phyloP scores from a whole-genome alignment of 1,140 invertebrate species.

The Brachionus angularis region DNA sequence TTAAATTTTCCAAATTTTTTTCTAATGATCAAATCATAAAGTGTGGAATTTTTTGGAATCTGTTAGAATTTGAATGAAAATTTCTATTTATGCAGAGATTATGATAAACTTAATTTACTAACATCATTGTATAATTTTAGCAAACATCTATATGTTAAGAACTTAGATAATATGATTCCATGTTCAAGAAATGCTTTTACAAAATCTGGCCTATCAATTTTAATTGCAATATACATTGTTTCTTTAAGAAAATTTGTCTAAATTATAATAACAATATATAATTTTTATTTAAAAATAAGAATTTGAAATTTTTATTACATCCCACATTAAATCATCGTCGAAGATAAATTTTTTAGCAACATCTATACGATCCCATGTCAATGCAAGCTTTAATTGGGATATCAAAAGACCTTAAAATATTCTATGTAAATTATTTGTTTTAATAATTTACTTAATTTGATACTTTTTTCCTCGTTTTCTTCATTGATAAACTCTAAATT shows the following conservation, averaged over 20 bases:
- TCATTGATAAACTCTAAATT: no score
- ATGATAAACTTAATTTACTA: no score
- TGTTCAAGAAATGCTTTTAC: constrained; percentile 58
- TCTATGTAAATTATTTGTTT: no score
- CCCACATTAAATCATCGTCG: neutral
- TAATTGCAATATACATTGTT: constrained; percentile 57
- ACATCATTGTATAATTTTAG: constrained; percentile 57
- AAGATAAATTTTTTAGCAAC: constrained; percentile 84
- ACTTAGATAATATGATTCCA: constrained; percentile 57
- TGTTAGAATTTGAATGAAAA: no score
- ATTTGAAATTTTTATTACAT: neutral
- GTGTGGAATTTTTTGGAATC: neutral
- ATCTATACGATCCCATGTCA: constrained; percentile 96
- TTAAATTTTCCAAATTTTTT: constrained; percentile 8
- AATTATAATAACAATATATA: no score
- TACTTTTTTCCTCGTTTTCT: neutral
- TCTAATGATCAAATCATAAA: neutral
- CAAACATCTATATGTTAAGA: constrained; percentile 54
- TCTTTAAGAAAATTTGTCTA: constrained; percentile 50
- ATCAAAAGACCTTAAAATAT: no score
- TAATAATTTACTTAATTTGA: no score
- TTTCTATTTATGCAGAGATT: no score
- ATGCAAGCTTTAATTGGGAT: constrained; percentile 58
- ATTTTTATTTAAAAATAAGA: neutral
- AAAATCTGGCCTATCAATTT: constrained; percentile 57